Evolutionary conservation across 2,888 invertebrate species (phyloP).

Genomic region (Standfussiana lucernea): DNA sequence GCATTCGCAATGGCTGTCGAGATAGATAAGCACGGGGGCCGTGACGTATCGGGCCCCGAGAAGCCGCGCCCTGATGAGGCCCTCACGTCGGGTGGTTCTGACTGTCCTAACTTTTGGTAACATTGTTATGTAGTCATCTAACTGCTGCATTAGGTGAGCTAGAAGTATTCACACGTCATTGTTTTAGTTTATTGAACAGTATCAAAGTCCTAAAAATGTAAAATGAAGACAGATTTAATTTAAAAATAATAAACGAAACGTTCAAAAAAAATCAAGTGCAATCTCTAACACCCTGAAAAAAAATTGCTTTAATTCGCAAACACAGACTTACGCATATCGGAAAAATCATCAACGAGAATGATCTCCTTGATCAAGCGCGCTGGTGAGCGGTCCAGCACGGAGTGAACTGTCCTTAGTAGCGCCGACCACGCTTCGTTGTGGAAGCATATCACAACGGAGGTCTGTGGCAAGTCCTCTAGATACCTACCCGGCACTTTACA

Average conservation of each 20-base stretch:
- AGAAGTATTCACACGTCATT: slow-evolving; percentile 71
- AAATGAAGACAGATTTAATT: background rate
- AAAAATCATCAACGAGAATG: slow-evolving; percentile 98
- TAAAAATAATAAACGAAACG: background rate
- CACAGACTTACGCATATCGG: slow-evolving; percentile 96
- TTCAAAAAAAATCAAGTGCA: background rate
- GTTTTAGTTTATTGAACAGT: background rate
- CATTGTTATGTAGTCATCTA: slow-evolving; percentile 97
- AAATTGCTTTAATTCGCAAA: background rate
- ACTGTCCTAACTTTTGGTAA: slow-evolving; percentile 98
- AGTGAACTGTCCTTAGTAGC: slow-evolving; percentile 98
- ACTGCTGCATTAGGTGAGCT: slow-evolving; percentile 97
- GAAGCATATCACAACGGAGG: slow-evolving; percentile 98
- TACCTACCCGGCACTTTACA: slow-evolving; percentile 95
- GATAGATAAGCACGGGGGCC: slow-evolving; percentile 98
- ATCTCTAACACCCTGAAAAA: too few relatives aligned
- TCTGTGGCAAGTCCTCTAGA: slow-evolving; percentile 93
- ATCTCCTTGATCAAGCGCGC: slow-evolving; percentile 97
- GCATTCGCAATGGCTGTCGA: slow-evolving; percentile 99
- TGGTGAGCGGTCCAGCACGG: slow-evolving; percentile 98
- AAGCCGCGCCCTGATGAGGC: slow-evolving; percentile 98
- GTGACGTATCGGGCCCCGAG: slow-evolving; percentile 96
- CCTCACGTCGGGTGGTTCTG: slow-evolving; percentile 97
- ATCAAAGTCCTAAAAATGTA: background rate
- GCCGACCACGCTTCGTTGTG: slow-evolving; percentile 99